A percentile compares a stretch with the other conserved stretches of the same genome.
Conservation (phyloP, 2,113 vertebrate genomes). For the Cyprinodon brontotheroides region DNA sequence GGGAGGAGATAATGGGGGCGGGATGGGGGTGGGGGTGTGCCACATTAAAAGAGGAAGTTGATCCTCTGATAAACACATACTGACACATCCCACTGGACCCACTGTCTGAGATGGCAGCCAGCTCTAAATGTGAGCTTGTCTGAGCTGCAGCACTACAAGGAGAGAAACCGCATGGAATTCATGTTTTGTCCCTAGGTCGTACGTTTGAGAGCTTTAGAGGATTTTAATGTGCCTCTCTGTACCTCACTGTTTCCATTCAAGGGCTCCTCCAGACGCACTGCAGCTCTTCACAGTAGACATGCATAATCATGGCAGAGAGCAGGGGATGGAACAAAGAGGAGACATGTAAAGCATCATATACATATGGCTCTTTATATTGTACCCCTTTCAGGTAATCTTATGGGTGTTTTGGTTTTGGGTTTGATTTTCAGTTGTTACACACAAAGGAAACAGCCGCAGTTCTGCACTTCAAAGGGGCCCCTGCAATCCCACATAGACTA, state of each 20-base stretch:
- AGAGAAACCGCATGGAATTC: conserved; percentile 68
- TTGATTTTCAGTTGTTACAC: conserved; percentile 74
- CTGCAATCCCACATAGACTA: conserved; percentile 69
- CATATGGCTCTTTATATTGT: conserved; percentile 77
- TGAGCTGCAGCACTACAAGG: conserved; percentile 78
- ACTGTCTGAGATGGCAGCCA: conserved; percentile 71
- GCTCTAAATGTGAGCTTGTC: conserved; percentile 78
- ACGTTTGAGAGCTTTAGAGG: conserved; percentile 78
- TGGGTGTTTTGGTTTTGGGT: conserved; percentile 79
- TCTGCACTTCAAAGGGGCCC: conserved; percentile 76
- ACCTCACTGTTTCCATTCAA: conserved; percentile 71
- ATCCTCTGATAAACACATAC: conserved; percentile 83
- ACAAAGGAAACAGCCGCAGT: conserved; percentile 76
- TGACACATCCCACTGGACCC: conserved; percentile 80
- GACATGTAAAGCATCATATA: conserved; percentile 79
- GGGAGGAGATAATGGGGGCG: conserved; percentile 29
- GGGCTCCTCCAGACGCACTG: conserved; percentile 75
- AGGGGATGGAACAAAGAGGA: conserved; percentile 70
- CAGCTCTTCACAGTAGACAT: conserved; percentile 76
- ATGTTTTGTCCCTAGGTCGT: conserved; percentile 84
- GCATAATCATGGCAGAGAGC: conserved; percentile 70
- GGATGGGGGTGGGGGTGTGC: conserved; percentile 11
- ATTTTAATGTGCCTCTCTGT: conserved; percentile 72
- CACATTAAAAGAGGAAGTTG: conserved; percentile 71
- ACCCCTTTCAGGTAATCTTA: conserved; percentile 82